Evolutionary conservation across 2,797 vertebrate species (phyloP), one percentile per base, ranked within the genome.

Genomic region (Tiaroga cobitis): DNA sequence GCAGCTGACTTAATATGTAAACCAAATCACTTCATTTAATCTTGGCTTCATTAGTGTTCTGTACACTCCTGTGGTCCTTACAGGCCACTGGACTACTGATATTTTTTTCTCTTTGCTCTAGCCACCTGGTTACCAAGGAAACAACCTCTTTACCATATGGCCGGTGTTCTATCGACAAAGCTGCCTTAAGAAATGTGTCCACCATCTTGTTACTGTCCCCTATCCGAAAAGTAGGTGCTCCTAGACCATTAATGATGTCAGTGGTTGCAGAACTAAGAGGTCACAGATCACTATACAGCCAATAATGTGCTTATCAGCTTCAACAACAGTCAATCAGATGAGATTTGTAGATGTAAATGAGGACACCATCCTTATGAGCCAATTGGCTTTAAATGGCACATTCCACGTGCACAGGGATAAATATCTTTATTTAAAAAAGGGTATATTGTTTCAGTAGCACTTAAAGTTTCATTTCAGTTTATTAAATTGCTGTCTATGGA

Each of bases 41-140:
- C 51, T 34, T 59, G 56, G 29, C 67, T 61, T 85, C 41, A 63
- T 80, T 80, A 63, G 68, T 80, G 54, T 59, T 19, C 29, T 16
- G 10, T 76, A 18, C n/a, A 34, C 51, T 19, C n/a, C 56, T 65
- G 24, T 51, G 43, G 59, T 63, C 16, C 43, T 70, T 24, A 56
- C 63, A 73, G 41, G 11, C 41, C 65, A 80, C 54, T 80, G 54
- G 24, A 85, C 24, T 49, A 65, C 39, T 73, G 51, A 70, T 78
- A 21, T 61, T 9, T 49, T 37, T 51, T 37, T 34, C 32, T 59
- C 39, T 84, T 65, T 63, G 5, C 67, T 79, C 67, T 19, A 68
- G 61, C 63, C 80, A 80, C 84, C 82, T 80, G 79, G 86, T 89
- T 85, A 32, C 88, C 84, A 86, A 82, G 86, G 86, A 81, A 85